Conservation (phyloP, 2,113 vertebrate genomes). For the Ellobius talpinus region DNA sequence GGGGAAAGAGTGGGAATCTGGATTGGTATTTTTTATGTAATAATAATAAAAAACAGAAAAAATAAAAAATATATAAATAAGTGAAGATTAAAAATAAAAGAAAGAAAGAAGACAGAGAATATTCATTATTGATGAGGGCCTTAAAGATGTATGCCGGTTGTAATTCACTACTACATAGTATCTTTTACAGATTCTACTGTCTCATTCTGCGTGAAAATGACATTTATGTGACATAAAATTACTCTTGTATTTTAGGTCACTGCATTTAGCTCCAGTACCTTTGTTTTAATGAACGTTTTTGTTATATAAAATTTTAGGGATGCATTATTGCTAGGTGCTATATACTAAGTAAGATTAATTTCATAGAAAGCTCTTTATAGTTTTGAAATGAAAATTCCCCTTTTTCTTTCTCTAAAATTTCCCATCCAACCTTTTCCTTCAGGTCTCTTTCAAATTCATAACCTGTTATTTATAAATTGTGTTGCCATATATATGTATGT, state of each 20-base stretch:
- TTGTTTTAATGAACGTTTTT: neutral
- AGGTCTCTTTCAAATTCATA: neutral
- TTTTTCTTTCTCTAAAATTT: neutral
- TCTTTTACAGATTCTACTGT: neutral
- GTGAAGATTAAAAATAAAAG: too few species aligned
- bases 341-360: neutral
- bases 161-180: neutral
- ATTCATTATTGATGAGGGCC: neutral
- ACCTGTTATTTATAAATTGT: neutral
- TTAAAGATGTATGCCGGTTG: neutral
- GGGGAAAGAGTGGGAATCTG: too few species aligned
- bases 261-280: neutral
- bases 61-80: too few species aligned
- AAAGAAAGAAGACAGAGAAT: neutral
- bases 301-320: neutral
- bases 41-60: too few species aligned
- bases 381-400: neutral
- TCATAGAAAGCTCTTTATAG: neutral
- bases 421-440: neutral
- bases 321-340: neutral
- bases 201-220: neutral
- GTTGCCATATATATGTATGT: neutral
- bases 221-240: neutral
- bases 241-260: neutral
- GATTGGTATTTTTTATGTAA: too few species aligned